Evolutionary conservation across 1,140 invertebrate genomes (phyloP), one percentile per base, ranked within the genome.

Genomic region (Atta cephalotes): DNA sequence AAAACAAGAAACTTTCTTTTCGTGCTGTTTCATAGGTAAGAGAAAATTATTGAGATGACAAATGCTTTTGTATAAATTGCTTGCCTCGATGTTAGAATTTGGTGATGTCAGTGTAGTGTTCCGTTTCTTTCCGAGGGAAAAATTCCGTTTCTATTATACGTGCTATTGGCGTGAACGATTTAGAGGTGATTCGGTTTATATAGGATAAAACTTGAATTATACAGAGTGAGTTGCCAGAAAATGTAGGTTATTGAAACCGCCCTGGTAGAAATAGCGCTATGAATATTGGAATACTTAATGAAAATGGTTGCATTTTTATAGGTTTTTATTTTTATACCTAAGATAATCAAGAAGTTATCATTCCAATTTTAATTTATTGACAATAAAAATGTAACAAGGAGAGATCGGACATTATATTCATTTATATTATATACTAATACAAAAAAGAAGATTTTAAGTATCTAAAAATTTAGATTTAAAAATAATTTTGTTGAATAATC

Each of bases 191-290:
- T n/a, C 70, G n/a, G 49, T 35, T 84, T 84, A 25, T 84, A 35
- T 76, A 62, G 12, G 35, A 14, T 7, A 35, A 62, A 84, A 76
- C 39, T 76, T 84, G 56, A 84, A 84, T 84, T 84, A 84, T 84
- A 14, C 80, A 51, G 18, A 49, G 35, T 74, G 70, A 76, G 56
- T 76, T 18, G 35, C 45, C 39, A 35, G 70, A 76, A 76, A 76
- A 84, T 84, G 39, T 51, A 62, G 80, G 70, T 84, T 76, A 76
- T 76, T 62, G 80, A 76, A 84, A 62, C 60, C 35, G n/a, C n/a
- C 4, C 45, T n/a, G 16, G 9, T 49, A 60, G 31, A 35, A 76
- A 45, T 39, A n/a, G 65, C 28, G 6, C 16, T 21, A 66, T 66
- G n/a, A 58, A 68, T 70, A 56, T 16, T 35, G 21, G 5, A 49